Percentiles rank a stretch among this genome's conserved stretches.
Evolutionary conservation across 2,113 vertebrate genomes (phyloP).

Genomic region (Gambusia affinis): DNA sequence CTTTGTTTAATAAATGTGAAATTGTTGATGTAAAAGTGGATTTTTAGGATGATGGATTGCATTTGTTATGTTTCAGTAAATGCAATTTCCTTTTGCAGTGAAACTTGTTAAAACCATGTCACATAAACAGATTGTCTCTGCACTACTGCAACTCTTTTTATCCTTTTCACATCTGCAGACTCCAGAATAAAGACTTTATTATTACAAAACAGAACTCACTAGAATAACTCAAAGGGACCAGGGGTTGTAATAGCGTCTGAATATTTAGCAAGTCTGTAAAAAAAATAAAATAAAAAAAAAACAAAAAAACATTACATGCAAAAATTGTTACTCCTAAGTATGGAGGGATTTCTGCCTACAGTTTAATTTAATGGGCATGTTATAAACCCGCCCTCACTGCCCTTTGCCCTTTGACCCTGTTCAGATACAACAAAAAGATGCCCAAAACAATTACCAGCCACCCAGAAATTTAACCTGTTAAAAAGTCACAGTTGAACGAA

Average conservation of each 20-base stretch:
- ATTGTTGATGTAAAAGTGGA: too few species aligned
- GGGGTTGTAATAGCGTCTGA: slow-evolving; percentile 1
- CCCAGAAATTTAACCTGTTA: slow-evolving; percentile 7
- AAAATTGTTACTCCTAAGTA: slow-evolving; percentile 27
- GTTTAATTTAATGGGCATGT: slow-evolving; percentile 31
- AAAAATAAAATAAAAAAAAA: too few species aligned
- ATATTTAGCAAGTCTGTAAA: slow-evolving; percentile 15
- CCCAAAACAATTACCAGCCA: slow-evolving; percentile 16
- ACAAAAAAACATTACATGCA: neutral
- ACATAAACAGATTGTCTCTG: neutral
- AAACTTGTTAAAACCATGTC: neutral
- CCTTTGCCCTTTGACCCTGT: slow-evolving; percentile 44
- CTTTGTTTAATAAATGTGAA: too few species aligned
- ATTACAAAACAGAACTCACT: slow-evolving; percentile 10
- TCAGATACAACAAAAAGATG: slow-evolving; percentile 12
- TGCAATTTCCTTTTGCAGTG: too few species aligned
- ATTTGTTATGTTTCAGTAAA: neutral
- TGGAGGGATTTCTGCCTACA: slow-evolving; percentile 6
- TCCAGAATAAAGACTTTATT: neutral
- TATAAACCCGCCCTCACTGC: slow-evolving; percentile 21
- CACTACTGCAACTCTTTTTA: neutral
- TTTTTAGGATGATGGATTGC: neutral
- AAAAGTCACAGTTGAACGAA: slow-evolving; percentile 8
- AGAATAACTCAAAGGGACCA: slow-evolving; percentile 12
- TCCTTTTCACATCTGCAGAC: neutral